Percentiles rank a stretch among this genome's conserved stretches.
phyloP scores from a whole-genome alignment of 1,140 invertebrate genomes.

The Himalopsyche phryganea region DNA sequence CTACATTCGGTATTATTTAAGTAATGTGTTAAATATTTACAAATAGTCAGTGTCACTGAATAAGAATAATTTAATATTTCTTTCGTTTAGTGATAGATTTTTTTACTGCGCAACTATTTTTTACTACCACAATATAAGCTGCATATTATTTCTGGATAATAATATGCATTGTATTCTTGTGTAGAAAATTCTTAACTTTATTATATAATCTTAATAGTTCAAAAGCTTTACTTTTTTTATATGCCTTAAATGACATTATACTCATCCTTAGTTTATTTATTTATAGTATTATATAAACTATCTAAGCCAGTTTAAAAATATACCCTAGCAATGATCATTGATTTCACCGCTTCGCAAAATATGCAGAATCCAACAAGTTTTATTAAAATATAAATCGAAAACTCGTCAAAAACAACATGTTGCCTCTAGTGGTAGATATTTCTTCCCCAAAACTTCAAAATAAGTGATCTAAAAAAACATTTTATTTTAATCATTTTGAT shows the following conservation, averaged over 20 bases:
- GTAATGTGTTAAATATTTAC: not conserved
- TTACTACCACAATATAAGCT: not conserved
- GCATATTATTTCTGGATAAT: not conserved
- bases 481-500: too few species aligned
- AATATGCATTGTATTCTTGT: not conserved
- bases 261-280: conserved; percentile 21
- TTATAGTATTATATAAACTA: conserved; percentile 21
- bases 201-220: not conserved
- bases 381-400: too few species aligned
- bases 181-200: not conserved
- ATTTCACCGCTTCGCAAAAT: too few species aligned
- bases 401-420: too few species aligned
- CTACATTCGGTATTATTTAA: not conserved
- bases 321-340: not conserved
- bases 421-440: too few species aligned
- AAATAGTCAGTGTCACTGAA: not conserved
- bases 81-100: not conserved
- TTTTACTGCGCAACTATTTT: not conserved
- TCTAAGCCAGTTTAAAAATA: not conserved
- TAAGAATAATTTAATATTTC: not conserved
- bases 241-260: conserved; percentile 15
- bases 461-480: too few species aligned
- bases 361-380: too few species aligned
- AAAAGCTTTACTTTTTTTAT: conserved; percentile 21
- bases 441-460: too few species aligned